Base-by-base conservation (phyloP, 2,797 vertebrate genomes). In the Neosilurus hyrtlii region DNA sequence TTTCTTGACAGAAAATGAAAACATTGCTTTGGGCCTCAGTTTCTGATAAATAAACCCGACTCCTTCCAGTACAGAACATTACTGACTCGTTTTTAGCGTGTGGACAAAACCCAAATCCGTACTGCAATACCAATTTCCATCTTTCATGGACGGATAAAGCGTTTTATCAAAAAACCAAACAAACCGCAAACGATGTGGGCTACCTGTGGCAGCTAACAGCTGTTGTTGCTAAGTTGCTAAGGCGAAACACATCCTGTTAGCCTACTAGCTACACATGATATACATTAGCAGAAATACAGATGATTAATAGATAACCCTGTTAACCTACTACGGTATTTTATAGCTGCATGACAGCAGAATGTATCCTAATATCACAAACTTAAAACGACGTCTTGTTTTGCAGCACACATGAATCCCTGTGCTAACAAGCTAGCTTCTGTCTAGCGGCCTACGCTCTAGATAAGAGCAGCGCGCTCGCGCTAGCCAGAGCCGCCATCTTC, bases 401-500 rank as follows among this genome's bases (percentile, higher is more conserved):
- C 9, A 62, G 20, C 8, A 5, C 0, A 12, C 26, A 51, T 30
- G 20, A 79, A 26, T 18, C 4, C 0, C 24, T 4, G 16, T 14
- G 62, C 61, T 52, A 79, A 54, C n/a, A 4, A 12, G 52, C 35
- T 82, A 75, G 51, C 70, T 14, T 35, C 51, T 6, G 4, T 0
- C 91, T 94, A 86, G 93, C 90, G 95, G 94, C 96, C 95, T 95
- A 91, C 85, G 57, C 52, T 74, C 86, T 86, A 72, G 43, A 43
- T 86, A 89, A 87, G 91, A 82, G 91, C 91, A 90, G 92, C 90
- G 88, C 90, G 86, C 76, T 79, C 76, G 61, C 61, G 61, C 76
- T 59, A 79, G 89, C 93, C 30, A 26, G 12, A 88, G 95, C 93
- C 95, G 94, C 95, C 95, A 95, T 96, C 91, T 94, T 95, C 94